Base-by-base conservation (phyloP, 2,888 invertebrate genomes). In the Aleiodes leptofemur region DNA sequence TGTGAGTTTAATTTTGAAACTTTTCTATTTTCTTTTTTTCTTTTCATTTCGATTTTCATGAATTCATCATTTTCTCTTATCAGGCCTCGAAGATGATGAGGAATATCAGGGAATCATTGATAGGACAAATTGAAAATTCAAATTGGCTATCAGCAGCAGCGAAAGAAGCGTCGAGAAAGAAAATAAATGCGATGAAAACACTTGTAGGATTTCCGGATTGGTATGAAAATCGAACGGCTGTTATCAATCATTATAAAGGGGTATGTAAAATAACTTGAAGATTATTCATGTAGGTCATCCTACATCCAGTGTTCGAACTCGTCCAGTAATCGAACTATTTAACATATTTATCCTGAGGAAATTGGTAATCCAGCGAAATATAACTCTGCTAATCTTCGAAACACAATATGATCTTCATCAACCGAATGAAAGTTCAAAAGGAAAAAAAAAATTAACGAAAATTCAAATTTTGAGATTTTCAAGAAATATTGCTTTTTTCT, bases 191-290 rank as follows among this genome's bases (percentile, higher is more conserved):
- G 5, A 92, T 92, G 88, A 87, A 88, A 73, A 89, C 90, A 70
- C 88, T 90, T 73, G 91, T 93, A 73, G 93, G 92, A 1, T 93
- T 91, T 82, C 92, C 93, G 3, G 91, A 92, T 74, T 92, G 92
- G 86, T 91, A 92, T 73, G 85, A 90, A 43, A 90, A 92, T 81
- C 86, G 89, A 43, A 86, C 87, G 13, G 86, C 90, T 71, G 85
- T 93, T 43, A 90, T 92, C 76, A 86, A 89, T 8, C 91, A 90
- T 81, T 92, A 92, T 80, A 85, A 88, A 76, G 90, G 89, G 80
- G 92, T 92, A 85, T 84, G 88, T 84, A 76, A 82, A 55, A 43
- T 34, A 34, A 4, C 0, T 43, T 43, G 2, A 3, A 34, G 0
- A 34, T 34, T 6, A 34, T 34, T 34, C 34, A 34, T 34, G 6